A percentile compares a stretch with the other conserved stretches of the same genome.
phyloP scores from a whole-genome alignment of 1,140 invertebrate genomes.

The Pseudomyrmex sp. region DNA sequence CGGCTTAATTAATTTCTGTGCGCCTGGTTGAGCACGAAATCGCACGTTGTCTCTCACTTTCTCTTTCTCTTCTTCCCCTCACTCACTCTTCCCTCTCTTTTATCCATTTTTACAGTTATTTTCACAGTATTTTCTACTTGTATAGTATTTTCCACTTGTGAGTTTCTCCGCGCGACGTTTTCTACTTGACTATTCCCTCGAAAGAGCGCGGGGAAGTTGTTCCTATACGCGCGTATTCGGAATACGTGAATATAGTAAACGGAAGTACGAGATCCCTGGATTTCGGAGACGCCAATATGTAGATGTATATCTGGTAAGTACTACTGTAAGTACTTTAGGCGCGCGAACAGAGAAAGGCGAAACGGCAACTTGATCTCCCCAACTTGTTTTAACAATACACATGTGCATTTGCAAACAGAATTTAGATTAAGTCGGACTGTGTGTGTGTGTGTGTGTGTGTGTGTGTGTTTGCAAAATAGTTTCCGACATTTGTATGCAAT shows the following conservation, averaged over 20 bases:
- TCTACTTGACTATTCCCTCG: not conserved
- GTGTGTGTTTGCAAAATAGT: not conserved
- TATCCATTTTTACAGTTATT: no score
- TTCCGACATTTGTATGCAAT: conserved; percentile 19
- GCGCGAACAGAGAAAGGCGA: not conserved
- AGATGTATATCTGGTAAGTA: conserved; percentile 18
- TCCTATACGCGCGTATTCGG: not conserved
- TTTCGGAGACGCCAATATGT: conserved; percentile 16
- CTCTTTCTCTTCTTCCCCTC: not conserved
- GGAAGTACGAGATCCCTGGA: conserved; percentile 17
- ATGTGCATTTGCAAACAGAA: conserved; percentile 16
- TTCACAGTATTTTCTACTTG: not conserved
- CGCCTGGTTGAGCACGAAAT: not conserved
- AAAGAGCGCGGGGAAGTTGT: not conserved
- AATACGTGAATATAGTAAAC: conserved; percentile 10
- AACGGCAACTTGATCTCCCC: conserved; percentile 7
- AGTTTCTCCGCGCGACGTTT: conserved; percentile 9
- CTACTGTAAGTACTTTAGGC: conserved; percentile 7
- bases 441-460: not conserved
- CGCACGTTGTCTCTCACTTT: not conserved
- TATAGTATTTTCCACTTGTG: not conserved
- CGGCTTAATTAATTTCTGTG: not conserved
- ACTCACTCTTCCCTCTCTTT: not conserved
- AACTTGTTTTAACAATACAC: conserved; percentile 28
- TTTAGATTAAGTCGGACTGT: conserved; percentile 26